Conservation (phyloP, 1,140 invertebrate species). For the Galendromus occidentalis region DNA sequence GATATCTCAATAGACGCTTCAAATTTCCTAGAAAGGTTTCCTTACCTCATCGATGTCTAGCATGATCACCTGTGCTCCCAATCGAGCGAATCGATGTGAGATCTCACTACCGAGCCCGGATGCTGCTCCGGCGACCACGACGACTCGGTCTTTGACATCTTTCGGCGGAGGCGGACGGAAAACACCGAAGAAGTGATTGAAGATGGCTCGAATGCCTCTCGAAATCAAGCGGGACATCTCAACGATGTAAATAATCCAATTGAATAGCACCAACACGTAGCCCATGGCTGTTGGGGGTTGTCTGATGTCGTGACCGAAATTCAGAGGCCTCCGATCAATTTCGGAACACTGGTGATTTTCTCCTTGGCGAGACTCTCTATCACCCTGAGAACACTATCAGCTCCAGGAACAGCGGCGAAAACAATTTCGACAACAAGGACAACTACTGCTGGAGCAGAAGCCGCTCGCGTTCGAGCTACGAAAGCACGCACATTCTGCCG, state of each 20-base stretch:
- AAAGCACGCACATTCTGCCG: too few species aligned
- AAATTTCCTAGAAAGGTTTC: too few species aligned
- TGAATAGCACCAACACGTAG: constrained; percentile 1
- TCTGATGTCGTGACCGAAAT: too few species aligned
- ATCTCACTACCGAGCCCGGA: neutral
- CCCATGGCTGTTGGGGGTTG: neutral
- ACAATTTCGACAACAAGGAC: too few species aligned
- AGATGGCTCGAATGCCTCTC: neutral
- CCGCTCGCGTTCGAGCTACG: too few species aligned
- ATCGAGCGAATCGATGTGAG: neutral
- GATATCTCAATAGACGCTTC: too few species aligned
- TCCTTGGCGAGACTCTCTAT: too few species aligned
- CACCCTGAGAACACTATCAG: too few species aligned
- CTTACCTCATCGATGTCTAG: constrained; percentile 3
- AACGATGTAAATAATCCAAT: constrained; percentile 2
- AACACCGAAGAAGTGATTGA: neutral
- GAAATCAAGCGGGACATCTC: neutral
- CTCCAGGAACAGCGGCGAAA: too few species aligned
- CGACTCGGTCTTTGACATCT: neutral
- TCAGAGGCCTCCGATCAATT: too few species aligned
- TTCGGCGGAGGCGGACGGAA: neutral
- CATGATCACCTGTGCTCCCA: neutral
- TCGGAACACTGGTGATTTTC: too few species aligned
- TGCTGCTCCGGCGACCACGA: neutral
- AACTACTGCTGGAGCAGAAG: too few species aligned